A percentile compares a stretch with the other conserved stretches of the same genome.
Evolutionary conservation across 1,140 invertebrate genomes (phyloP).

Genomic region (Cotesia glomerata): DNA sequence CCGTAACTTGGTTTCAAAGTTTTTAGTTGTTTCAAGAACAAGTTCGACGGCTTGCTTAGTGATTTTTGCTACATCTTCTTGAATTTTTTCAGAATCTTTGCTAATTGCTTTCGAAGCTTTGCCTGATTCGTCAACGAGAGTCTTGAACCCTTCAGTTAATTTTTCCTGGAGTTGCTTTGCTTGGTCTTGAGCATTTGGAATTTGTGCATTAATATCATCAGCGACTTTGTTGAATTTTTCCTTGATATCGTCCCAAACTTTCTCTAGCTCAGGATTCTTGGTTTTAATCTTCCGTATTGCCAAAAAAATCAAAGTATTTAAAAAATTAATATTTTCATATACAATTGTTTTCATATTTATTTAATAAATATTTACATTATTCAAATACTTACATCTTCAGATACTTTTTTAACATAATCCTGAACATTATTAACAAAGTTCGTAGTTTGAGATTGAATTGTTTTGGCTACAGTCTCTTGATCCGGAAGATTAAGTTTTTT

Average conservation of each 20-base stretch:
- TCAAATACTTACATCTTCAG: slow-evolving; percentile 42
- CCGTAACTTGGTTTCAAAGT: slow-evolving; percentile 44
- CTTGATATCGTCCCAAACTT: slow-evolving; percentile 42
- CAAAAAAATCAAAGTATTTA: slow-evolving; percentile 5
- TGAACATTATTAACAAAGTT: slow-evolving; percentile 44
- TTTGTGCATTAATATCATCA: slow-evolving; percentile 41
- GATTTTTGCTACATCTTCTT: slow-evolving; percentile 49
- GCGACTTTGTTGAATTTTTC: slow-evolving; percentile 41
- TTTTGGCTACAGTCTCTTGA: slow-evolving; percentile 41
- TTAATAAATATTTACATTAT: slow-evolving; percentile 2
- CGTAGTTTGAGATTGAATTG: slow-evolving; percentile 45
- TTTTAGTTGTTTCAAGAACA: slow-evolving; percentile 45
- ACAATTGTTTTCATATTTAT: no score
- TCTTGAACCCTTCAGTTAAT: slow-evolving; percentile 45
- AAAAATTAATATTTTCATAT: slow-evolving; percentile 5
- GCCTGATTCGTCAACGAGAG: slow-evolving; percentile 45
- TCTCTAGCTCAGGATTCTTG: slow-evolving; percentile 48
- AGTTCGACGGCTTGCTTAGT: slow-evolving; percentile 51
- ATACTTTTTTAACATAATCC: slow-evolving; percentile 37
- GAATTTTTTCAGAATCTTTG: slow-evolving; percentile 44
- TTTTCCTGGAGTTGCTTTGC: slow-evolving; percentile 40
- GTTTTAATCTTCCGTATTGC: slow-evolving; percentile 40
- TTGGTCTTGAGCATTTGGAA: slow-evolving; percentile 46
- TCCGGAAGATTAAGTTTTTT: slow-evolving; percentile 43
- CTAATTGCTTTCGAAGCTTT: slow-evolving; percentile 41